Conservation (phyloP, 64 coral and sea anemone genomes). For the Dendronephthya gigantea region DNA sequence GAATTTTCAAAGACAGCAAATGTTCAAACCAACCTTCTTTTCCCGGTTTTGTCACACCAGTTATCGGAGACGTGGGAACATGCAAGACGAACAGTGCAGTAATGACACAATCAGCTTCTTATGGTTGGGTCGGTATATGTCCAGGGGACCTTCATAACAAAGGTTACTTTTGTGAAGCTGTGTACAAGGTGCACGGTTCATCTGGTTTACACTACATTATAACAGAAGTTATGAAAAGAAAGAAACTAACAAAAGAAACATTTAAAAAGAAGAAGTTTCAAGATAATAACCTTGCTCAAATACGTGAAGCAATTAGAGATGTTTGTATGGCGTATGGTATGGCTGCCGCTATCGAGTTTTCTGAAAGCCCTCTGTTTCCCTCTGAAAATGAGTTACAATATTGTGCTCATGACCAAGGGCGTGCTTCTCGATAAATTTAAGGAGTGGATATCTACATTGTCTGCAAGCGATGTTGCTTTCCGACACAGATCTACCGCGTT, state of each 20-base stretch:
- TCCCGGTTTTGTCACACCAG: neutral
- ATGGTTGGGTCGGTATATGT: constrained; percentile 9
- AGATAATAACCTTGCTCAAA: neutral
- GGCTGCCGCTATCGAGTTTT: neutral
- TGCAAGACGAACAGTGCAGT: constrained; percentile 12
- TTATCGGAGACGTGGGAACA: no score
- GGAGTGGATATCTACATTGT: neutral
- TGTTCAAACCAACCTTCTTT: neutral
- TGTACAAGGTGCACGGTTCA: constrained; percentile 15
- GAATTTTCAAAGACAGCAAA: neutral
- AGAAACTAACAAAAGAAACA: neutral
- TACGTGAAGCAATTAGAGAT: neutral
- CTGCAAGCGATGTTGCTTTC: neutral
- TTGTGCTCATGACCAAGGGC: neutral
- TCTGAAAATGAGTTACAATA: neutral
- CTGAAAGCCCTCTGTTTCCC: neutral
- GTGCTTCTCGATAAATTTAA: neutral
- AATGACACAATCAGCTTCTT: neutral
- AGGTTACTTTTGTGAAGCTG: constrained; percentile 37
- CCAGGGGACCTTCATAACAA: constrained; percentile 41
- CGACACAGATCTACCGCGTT: neutral
- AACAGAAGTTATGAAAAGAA: constrained; percentile 20
- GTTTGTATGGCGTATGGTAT: neutral
- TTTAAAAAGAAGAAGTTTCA: constrained; percentile 8
- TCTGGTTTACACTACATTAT: constrained; percentile 21